Evolutionary conservation across 2,888 invertebrate species (phyloP), one percentile per base, ranked within the genome.

Genomic region (Pristionchus exspectatus): DNA sequence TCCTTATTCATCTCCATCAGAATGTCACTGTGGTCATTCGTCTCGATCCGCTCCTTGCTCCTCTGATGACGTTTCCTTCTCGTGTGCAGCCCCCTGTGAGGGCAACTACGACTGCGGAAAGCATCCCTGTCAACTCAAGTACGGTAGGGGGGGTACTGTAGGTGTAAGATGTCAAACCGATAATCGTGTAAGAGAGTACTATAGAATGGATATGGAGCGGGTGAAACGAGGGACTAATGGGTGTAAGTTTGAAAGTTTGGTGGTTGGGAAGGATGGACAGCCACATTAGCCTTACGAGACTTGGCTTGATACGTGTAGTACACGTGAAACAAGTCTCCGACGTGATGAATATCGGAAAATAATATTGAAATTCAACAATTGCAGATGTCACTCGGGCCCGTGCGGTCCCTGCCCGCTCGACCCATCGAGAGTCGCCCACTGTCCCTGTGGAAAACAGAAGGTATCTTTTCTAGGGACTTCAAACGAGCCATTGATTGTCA

Each of bases 371-470:
- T 72, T 21, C 1, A 33, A 30, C 10, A 2, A 16, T 72, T 87
- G 0, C 72, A 87, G 87, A 59, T 87, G 87, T 27, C 87, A 87
- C n/a, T 50, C 87, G 7, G 86, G 95, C 50, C 84, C 63, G 1
- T 97, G 97, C 95, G 96, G 96, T 10, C 95, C 96, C 0, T 98
- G 98, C 95, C 92, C 93, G 0, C 95, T 96, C 27, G 96, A 96
- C 89, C 97, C 97, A 0, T 96, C 96, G 24, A 95, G 96, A 59
- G 96, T 97, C 18, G 96, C 96, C 10, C 96, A 96, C 69, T 98
- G 98, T 94, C 97, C 97, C 0, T 98, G 98, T 95, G 97, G 97
- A 1, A 97, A 97, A 95, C 96, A 96, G 66, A 95, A 96, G 0
- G 95, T 97, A 33, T 81, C 90, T 7, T 91, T 93, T 24, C 86